Percentiles rank a stretch among this genome's conserved stretches.
Conservation (phyloP, 2,797 vertebrate species). For the Ataeniobius toweri region DNA sequence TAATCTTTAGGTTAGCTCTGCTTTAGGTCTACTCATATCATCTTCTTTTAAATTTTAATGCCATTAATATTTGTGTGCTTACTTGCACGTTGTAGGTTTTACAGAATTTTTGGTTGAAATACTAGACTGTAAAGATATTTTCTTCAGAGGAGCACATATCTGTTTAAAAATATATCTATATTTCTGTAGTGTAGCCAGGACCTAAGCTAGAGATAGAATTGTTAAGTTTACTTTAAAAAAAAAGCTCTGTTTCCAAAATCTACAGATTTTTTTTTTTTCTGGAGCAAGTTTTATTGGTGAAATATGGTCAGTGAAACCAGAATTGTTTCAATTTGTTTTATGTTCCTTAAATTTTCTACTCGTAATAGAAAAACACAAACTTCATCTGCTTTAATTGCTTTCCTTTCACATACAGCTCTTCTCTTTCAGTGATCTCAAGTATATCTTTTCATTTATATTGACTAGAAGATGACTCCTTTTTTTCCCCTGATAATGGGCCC, state of each 20-base stretch:
- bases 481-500: slow-evolving; percentile 34
- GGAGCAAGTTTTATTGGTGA: slow-evolving; percentile 25
- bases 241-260: no score
- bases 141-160: not conserved
- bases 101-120: not conserved
- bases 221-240: no score
- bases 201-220: no score
- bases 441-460: slow-evolving; percentile 50
- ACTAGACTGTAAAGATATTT: not conserved
- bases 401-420: slow-evolving; percentile 8
- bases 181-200: not conserved
- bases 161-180: not conserved
- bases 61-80: not conserved
- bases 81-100: not conserved
- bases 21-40: no score
- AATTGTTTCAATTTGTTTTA: slow-evolving; percentile 33
- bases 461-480: slow-evolving; percentile 31
- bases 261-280: slow-evolving; percentile 6
- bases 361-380: slow-evolving; percentile 5
- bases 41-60: no score
- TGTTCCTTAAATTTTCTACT: slow-evolving; percentile 13
- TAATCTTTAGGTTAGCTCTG: no score
- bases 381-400: slow-evolving; percentile 11
- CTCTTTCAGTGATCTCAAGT: slow-evolving; percentile 13
- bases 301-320: slow-evolving; percentile 21